Evolutionary conservation across 2,888 invertebrate species (phyloP), one percentile per base, ranked within the genome.

Genomic region (Eupithecia subumbrata): DNA sequence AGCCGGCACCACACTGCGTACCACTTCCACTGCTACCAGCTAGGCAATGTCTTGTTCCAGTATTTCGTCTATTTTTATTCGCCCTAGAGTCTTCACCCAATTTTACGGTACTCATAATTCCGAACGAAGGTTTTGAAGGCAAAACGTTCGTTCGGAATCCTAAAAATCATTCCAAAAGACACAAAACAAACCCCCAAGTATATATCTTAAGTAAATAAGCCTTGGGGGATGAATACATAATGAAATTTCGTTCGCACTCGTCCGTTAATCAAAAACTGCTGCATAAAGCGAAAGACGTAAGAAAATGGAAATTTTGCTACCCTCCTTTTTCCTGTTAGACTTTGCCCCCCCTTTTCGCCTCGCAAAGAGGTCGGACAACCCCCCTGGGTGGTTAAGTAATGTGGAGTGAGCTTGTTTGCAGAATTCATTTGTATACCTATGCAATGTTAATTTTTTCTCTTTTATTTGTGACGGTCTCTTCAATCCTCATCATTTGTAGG

Each of bases 261-360:
- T 93, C 93, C 94, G 94, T 94, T 94, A 94, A 94, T 94, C 94
- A 94, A 94, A 94, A 93, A 94, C 90, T 94, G 92, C 92, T 92
- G 93, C 92, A 91, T 91, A 94, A 90, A 88, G 86, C 85, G 90
- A 93, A 94, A 93, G 92, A 92, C 94, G 93, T 89, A 94, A 94
- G 94, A 94, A 94, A 94, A 94, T 94, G 94, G 94, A 95, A 95
- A 95, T 95, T 94, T 95, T 94, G 92, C 94, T 89, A 89, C 94
- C 94, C 94, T 95, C 94, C 94, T 95, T 95, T 94, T 95, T 95
- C 94, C 94, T 94, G 94, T 94, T 90, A 88, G 87, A 87, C 86
- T 84, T 87, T 84, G 86, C 90, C 89, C 86, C 85, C 87, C 84
- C 25, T 60, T n/a, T 60, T 93, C 90, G 93, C 90, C 90, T 88